Evolutionary conservation across 37 sponge, comb jelly and placozoan genomes (phyloP).

Genomic region (Ephydatia muelleri): DNA sequence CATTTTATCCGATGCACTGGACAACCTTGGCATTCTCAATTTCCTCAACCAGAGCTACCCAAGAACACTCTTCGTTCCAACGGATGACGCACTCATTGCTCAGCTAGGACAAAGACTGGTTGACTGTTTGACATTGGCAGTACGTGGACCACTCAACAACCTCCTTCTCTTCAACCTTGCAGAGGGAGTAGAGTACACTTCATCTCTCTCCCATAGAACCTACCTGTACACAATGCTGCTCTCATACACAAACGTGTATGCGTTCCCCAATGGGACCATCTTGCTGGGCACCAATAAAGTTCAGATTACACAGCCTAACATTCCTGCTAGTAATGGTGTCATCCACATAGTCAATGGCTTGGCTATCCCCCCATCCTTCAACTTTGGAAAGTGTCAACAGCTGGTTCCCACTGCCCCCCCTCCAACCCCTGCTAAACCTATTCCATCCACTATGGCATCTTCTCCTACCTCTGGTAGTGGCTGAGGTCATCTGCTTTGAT

Average conservation of each 20-base stretch:
- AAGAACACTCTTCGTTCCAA: conserved; percentile 2
- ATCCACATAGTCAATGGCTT: conserved; percentile 28
- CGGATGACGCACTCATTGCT: background rate
- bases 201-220: conserved; percentile 15
- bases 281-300: background rate
- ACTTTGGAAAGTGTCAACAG: conserved; percentile 17
- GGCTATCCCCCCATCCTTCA: conserved; percentile 24
- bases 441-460: too few species aligned
- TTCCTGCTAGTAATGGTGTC: conserved; percentile 59
- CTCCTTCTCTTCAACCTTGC: conserved; percentile 42
- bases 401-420: conserved; percentile 47
- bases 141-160: conserved; percentile 30
- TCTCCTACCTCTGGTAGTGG: too few species aligned
- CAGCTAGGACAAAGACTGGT: conserved; percentile 18
- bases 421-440: conserved; percentile 13
- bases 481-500: too few species aligned
- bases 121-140: conserved; percentile 25
- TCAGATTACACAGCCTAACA: conserved; percentile 17
- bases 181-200: conserved; percentile 25
- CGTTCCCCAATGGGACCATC: conserved; percentile 6
- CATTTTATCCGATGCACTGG: background rate
- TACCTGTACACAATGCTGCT: conserved; percentile 13
- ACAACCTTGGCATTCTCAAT: background rate
- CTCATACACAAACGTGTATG: background rate
- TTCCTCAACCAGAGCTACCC: conserved; percentile 1